These are phyloP conservation scores for Proctacanthus coquilletti DNA, from an alignment of 1,140 invertebrate genomes.

Conservation along the genomic window DNA sequence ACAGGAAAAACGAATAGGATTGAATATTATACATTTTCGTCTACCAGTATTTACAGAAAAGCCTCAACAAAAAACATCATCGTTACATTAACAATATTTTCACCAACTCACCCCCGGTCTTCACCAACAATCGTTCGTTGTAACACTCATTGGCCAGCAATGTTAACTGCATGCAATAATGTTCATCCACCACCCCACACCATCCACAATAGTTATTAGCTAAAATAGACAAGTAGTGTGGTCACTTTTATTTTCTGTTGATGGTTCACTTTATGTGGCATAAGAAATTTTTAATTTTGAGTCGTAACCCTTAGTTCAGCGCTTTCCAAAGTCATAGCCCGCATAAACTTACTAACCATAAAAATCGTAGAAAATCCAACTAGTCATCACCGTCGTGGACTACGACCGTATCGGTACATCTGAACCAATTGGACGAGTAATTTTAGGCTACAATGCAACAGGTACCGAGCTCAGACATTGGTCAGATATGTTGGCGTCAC, in stretches of 20 bases:
- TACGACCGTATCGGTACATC: conserved; percentile 99
- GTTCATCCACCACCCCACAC: too few relatives aligned
- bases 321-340: conserved; percentile 2
- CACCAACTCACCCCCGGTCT: conserved; percentile 7
- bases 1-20: conserved; percentile 23
- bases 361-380: conserved; percentile 87
- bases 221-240: too few relatives aligned
- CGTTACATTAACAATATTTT: neutral
- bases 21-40: conserved; percentile 34
- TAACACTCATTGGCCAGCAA: too few relatives aligned
- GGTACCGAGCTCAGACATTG: conserved; percentile 97
- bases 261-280: too few relatives aligned
- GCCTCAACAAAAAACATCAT: conserved; percentile 5
- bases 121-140: too few relatives aligned
- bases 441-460: conserved; percentile 92
- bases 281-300: neutral
- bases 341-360: too few relatives aligned
- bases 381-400: conserved; percentile 97
- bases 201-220: too few relatives aligned
- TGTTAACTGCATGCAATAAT: too few relatives aligned
- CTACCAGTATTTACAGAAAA: conserved; percentile 31
- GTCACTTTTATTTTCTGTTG: too few relatives aligned
- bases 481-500: conserved; percentile 98
- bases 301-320: neutral
- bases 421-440: conserved; percentile 94